Conservation (phyloP, 2,888 invertebrate genomes). For the Yponomeuta malinellus region DNA sequence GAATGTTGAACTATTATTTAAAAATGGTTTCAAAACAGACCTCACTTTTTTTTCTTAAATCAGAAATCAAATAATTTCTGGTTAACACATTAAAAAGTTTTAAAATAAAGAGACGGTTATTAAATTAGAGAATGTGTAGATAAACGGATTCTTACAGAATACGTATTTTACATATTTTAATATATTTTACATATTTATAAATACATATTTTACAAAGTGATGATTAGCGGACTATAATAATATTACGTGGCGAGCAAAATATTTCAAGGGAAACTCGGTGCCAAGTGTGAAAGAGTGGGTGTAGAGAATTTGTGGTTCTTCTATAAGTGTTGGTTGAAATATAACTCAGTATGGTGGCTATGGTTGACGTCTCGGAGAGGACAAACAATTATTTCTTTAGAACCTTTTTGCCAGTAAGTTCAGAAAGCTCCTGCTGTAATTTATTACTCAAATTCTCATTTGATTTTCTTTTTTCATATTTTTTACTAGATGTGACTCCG, state of each 20-base stretch:
- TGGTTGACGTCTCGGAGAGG: conserved; percentile 49
- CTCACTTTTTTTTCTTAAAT: not conserved
- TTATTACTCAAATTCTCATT: too few relatives aligned
- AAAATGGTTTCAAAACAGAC: not conserved
- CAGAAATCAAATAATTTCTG: too few relatives aligned
- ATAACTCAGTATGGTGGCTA: conserved; percentile 42
- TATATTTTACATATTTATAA: too few relatives aligned
- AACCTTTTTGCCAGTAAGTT: conserved; percentile 67
- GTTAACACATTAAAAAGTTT: too few relatives aligned
- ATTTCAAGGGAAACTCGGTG: conserved; percentile 30
- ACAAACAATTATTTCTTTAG: conserved; percentile 58
- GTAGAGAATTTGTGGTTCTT: conserved; percentile 43
- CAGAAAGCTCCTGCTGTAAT: not conserved
- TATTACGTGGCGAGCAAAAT: conserved; percentile 22
- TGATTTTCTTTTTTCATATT: too few relatives aligned
- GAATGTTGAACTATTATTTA: not conserved
- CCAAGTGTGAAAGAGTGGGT: conserved; percentile 40
- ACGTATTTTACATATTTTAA: too few relatives aligned
- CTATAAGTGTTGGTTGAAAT: conserved; percentile 28
- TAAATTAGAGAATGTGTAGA: not conserved
- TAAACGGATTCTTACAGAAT: not conserved
- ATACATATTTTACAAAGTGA: not conserved
- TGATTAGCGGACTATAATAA: not conserved
- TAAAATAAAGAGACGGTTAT: not conserved
- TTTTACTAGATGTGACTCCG: too few relatives aligned